phyloP scores from a whole-genome alignment of 1,140 invertebrate species.

The Brachionus angularis region DNA sequence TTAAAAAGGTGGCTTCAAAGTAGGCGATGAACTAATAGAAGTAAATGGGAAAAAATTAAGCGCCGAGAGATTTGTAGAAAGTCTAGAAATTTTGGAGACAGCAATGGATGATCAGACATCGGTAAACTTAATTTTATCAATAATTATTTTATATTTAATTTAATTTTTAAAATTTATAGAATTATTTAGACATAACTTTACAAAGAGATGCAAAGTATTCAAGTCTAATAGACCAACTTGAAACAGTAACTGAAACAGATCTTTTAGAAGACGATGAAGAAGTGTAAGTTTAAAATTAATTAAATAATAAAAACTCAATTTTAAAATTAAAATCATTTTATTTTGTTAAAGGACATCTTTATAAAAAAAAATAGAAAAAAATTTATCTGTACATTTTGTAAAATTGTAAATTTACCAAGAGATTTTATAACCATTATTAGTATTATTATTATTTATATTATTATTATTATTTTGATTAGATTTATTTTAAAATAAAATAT shows the following conservation, averaged over 20 bases:
- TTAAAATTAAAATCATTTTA: conserved; percentile 1
- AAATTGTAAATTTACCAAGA: conserved; percentile 9
- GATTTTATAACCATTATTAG: too few species aligned
- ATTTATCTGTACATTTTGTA: conserved; percentile 31
- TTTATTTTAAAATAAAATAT: neutral
- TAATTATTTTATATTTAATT: neutral
- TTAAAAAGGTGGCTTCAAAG: neutral
- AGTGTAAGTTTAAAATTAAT: conserved; percentile 10
- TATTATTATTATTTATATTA: too few species aligned
- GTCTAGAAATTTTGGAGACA: conserved; percentile 21
- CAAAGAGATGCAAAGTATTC: conserved; percentile 6
- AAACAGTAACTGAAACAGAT: neutral
- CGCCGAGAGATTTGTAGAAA: neutral
- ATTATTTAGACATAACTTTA: neutral
- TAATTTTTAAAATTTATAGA: neutral
- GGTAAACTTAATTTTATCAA: neutral
- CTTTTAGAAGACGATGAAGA: conserved; percentile 15
- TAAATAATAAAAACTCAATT: neutral
- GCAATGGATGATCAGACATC: neutral
- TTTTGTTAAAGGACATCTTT: conserved; percentile 38
- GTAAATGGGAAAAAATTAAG: conserved; percentile 14
- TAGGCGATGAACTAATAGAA: conserved; percentile 28
- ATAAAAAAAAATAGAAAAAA: conserved; percentile 1
- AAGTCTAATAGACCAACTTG: neutral
- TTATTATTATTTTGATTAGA: too few species aligned